These are phyloP conservation scores for Heliconius hewitsoni DNA, from an alignment of 1,140 invertebrate species.

Conservation along the genomic window DNA sequence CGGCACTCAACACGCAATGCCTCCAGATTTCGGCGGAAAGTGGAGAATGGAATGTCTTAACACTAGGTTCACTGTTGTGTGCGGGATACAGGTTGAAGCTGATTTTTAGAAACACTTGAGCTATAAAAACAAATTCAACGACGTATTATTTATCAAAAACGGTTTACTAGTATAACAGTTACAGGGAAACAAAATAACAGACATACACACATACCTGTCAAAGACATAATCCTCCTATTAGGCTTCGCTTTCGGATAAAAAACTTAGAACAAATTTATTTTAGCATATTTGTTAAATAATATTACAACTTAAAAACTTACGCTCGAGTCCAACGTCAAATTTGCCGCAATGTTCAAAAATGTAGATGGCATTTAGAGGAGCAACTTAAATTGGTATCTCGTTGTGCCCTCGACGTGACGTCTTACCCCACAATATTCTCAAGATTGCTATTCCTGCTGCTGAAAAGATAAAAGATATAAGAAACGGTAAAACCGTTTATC, in stretches of 20 bases:
- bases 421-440: not conserved
- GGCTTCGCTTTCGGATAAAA: not conserved
- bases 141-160: too few relatives aligned
- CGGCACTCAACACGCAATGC: too few relatives aligned
- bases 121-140: too few relatives aligned
- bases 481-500: not conserved
- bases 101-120: too few relatives aligned
- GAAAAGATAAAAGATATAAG: not conserved
- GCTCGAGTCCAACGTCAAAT: not conserved
- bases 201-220: too few relatives aligned
- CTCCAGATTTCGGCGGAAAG: too few relatives aligned
- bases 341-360: slow-evolving; percentile 15
- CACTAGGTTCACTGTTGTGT: too few relatives aligned
- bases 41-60: too few relatives aligned
- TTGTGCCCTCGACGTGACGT: slow-evolving; percentile 7
- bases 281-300: not conserved
- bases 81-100: too few relatives aligned
- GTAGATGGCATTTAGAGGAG: slow-evolving; percentile 22
- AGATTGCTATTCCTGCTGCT: not conserved
- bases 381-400: slow-evolving; percentile 28
- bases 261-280: not conserved
- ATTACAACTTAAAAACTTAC: not conserved
- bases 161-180: too few relatives aligned
- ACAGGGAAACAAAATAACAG: too few relatives aligned
- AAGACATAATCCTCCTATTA: too few relatives aligned